These are phyloP conservation scores for Thereuonema tuberculata DNA, from an alignment of 1,140 invertebrate species.

Conservation along the genomic window DNA sequence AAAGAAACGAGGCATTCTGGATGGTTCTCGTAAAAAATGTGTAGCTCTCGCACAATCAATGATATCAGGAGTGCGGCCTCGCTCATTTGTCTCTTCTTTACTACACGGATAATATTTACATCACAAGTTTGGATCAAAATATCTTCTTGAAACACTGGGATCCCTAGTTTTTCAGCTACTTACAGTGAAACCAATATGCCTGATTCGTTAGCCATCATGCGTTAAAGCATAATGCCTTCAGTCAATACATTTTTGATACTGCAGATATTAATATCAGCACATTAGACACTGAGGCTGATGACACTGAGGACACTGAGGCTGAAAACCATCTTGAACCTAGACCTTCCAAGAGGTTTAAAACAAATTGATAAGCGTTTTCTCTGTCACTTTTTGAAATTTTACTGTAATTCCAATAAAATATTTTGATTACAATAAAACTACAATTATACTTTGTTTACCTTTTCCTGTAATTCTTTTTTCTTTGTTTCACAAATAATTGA, in stretches of 20 bases:
- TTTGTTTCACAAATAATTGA: too few species aligned
- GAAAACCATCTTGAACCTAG: too few species aligned
- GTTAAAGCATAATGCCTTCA: neutral
- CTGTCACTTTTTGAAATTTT: too few species aligned
- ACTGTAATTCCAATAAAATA: too few species aligned
- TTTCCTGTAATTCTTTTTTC: too few species aligned
- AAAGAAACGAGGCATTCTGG: constrained; percentile 8
- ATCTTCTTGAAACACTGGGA: neutral
- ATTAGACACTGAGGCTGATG: too few species aligned
- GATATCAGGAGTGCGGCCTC: constrained; percentile 14
- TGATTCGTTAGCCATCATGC: neutral
- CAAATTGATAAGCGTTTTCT: too few species aligned
- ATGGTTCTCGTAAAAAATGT: constrained; percentile 13
- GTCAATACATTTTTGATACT: constrained; percentile 21
- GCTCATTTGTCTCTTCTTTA: constrained; percentile 11
- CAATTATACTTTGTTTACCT: too few species aligned
- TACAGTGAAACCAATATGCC: neutral
- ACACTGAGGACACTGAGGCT: too few species aligned
- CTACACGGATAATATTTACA: neutral
- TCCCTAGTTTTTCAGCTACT: constrained; percentile 3
- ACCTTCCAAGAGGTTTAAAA: too few species aligned
- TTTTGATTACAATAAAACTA: too few species aligned
- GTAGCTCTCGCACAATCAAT: constrained; percentile 13
- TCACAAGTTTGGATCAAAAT: constrained; percentile 7
- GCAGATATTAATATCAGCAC: constrained; percentile 22